A percentile compares a stretch with the other conserved stretches of the same genome.
Conservation (phyloP, 1,140 invertebrate species). For the Meteorus sp. region DNA sequence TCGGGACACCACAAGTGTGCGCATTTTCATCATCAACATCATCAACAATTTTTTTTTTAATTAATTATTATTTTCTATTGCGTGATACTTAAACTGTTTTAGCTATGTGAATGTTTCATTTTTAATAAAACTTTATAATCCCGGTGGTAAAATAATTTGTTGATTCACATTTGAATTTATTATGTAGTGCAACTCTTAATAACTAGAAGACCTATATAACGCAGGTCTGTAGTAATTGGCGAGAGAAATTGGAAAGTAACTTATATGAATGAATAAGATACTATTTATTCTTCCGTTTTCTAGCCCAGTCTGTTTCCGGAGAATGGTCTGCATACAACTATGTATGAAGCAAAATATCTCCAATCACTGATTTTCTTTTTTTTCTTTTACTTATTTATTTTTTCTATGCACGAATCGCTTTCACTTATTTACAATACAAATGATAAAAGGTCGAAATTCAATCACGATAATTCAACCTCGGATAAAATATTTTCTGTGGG, state of each 20-base stretch:
- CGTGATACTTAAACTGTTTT: constrained; percentile 1
- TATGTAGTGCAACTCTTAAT: too few relatives aligned
- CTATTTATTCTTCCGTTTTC: background rate
- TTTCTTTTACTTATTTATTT: background rate
- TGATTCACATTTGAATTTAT: too few relatives aligned
- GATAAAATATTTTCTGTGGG: background rate
- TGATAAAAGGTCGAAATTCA: too few relatives aligned
- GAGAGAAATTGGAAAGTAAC: constrained; percentile 12
- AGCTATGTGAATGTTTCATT: constrained; percentile 22
- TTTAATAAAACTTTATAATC: constrained; percentile 20
- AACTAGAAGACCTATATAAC: background rate
- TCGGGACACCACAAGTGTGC: constrained; percentile 44
- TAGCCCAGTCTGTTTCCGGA: background rate
- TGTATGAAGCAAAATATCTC: too few relatives aligned
- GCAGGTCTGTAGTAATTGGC: background rate
- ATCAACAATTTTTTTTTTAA: background rate
- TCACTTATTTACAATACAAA: constrained; percentile 9
- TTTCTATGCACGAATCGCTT: constrained; percentile 1
- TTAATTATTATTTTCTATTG: background rate
- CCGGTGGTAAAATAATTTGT: background rate
- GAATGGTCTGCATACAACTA: background rate
- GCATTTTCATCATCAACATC: constrained; percentile 16
- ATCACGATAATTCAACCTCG: too few relatives aligned
- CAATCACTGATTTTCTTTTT: background rate
- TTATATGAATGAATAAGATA: background rate